Evolutionary conservation across 2,113 vertebrate genomes (phyloP), one percentile per base, ranked within the genome.

Genomic region (Herpetotheres cachinnans): DNA sequence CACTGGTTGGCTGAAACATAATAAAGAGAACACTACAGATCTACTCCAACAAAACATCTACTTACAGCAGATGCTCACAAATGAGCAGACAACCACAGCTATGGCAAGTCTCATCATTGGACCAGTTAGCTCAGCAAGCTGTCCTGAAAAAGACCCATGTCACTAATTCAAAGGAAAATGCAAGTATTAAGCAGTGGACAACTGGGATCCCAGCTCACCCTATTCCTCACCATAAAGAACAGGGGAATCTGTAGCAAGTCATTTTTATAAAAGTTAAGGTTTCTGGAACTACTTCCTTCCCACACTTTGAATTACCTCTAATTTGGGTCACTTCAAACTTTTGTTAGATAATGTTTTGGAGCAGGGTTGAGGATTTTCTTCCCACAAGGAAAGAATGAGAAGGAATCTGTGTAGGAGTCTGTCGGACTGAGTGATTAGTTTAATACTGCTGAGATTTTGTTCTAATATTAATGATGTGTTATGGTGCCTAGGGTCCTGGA

Each of bases 381-480:
- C 55, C 61, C 81, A 79, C 21, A 82, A 86, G 55, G 61, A 81
- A 89, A 71, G 49, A 74, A 82, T 58, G 36, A 77, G 67, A 87
- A 82, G 15, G 14, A 82, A 65, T 85, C 65, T 84, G 38, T 79
- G 84, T 79, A 82, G 90, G 86, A 91, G 84, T 89, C 81, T 94
- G 84, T 94, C 40, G 1, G 34, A 63, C 87, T 96, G 95, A 94
- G 62, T 0, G 78, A 96, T 95, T 96, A 94, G 82, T 95, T 97
- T 95, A 96, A 95, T 97, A 95, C 62, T 95, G 74, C 71, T 77
- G 67, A 92, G 91, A 83, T 65, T 92, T 95, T 92, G 80, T 73
- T 82, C 54, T 80, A 82, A 77, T 92, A 90, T 86, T 97, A 88
- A 96, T 90, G 90, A 71, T 50, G 62, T 92, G 62, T 85, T 92